Conservation (phyloP, 2,888 invertebrate species). For the Ypsolopha scabrella region DNA sequence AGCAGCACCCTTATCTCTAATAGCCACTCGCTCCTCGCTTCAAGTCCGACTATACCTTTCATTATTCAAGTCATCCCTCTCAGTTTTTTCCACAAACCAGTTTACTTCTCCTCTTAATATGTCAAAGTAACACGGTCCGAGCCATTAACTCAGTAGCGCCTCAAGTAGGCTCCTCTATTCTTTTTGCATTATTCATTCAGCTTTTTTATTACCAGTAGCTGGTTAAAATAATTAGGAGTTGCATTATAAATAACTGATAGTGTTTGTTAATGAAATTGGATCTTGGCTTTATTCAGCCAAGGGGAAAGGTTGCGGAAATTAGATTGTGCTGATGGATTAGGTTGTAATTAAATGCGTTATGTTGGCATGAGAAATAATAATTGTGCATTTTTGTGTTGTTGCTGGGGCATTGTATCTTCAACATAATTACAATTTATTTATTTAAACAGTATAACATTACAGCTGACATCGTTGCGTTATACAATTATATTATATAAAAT, state of each 20-base stretch:
- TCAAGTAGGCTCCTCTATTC: constrained; percentile 21
- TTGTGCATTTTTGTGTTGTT: too few relatives aligned
- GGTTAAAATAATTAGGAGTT: constrained; percentile 46
- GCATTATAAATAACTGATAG: background rate
- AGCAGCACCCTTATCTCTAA: background rate
- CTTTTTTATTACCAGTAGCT: constrained; percentile 9
- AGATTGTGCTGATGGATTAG: too few relatives aligned
- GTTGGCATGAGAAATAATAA: too few relatives aligned
- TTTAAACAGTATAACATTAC: too few relatives aligned
- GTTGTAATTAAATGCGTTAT: too few relatives aligned
- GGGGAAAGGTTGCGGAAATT: too few relatives aligned
- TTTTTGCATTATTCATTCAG: constrained; percentile 1
- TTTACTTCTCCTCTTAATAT: constrained; percentile 54
- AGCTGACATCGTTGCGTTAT: too few relatives aligned
- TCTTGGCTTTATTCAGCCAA: too few relatives aligned
- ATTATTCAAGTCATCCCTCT: constrained; percentile 5
- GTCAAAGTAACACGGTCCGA: constrained; percentile 52
- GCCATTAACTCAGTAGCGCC: constrained; percentile 45
- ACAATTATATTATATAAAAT: too few relatives aligned
- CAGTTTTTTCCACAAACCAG: constrained; percentile 43
- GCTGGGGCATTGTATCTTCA: too few relatives aligned
- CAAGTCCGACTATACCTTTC: background rate
- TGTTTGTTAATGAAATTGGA: background rate
- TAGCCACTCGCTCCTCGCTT: background rate
- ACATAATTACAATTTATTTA: too few relatives aligned